Base-by-base conservation (phyloP, 2,797 vertebrate species). In the Hozukius guyotensis region DNA sequence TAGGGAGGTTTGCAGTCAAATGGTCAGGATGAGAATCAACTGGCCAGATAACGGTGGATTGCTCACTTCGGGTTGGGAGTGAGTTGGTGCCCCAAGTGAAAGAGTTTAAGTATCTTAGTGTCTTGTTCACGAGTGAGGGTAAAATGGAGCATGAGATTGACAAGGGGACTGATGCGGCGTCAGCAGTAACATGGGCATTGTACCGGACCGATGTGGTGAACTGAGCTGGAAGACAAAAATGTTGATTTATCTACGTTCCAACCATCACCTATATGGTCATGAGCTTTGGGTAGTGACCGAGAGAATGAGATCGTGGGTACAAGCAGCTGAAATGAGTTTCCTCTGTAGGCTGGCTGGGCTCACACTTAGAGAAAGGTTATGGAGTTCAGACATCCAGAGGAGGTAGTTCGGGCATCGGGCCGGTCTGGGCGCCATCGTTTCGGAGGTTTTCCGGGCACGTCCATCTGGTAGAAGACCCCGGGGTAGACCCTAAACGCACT, bases 391-490 rank as follows among this genome's bases (percentile, higher is more conserved):
- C 22, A 55, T 36, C 3, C 2, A 7, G 11, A 38, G 49, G 59
- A 29, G 18, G 16, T 57, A 20, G 42, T 10, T 24, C 1, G 1
- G 10, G 20, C 1, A 42, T 49, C 1, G 7, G 4, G 22, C n/a
- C 6, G 36, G 31, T 29, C 0, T 59, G 9, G 8, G 6, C 1
- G 1, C 12, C 9, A 46, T 57, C 12, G 2, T n/a, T 24, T 66
- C 18, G 0, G 32, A 52, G 57, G 38, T 72, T 72, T 72, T 49
- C 36, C 8, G 3, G 25, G 57, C 8, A 61, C 0, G 7, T 53
- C 0, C 24, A 3, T 22, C 4, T 6, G 9, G 27, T 31, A 8
- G 7, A 18, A 68, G 24, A 77, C 31, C 29, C 4, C 0, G 0
- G n/a, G 9, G 8, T 25, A 20, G 1, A 57, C 9, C 5, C 27